phyloP scores from a whole-genome alignment of 2,113 vertebrate species.

The Actenoides lindsayi region DNA sequence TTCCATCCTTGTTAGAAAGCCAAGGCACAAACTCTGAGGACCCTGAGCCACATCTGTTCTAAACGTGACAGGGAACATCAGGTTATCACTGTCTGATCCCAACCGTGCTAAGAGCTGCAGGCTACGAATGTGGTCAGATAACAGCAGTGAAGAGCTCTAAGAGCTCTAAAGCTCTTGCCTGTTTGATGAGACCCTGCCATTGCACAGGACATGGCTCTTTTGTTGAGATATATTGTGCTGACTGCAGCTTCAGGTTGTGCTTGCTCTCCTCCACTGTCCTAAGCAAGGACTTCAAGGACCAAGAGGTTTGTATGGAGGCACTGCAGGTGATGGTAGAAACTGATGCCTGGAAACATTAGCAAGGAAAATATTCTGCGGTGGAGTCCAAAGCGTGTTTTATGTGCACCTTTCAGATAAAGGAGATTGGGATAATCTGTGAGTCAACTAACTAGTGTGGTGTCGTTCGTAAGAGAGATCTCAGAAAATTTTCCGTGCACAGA shows the following conservation, averaged over 20 bases:
- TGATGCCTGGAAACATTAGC: not conserved
- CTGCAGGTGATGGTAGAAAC: not conserved
- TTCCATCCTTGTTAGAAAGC: not conserved
- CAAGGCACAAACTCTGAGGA: not conserved
- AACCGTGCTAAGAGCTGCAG: not conserved
- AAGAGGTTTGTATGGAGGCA: not conserved
- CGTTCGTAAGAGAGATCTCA: not conserved
- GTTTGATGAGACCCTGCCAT: not conserved
- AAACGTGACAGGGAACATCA: not conserved
- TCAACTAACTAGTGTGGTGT: not conserved
- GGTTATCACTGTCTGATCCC: not conserved
- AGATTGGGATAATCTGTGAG: not conserved
- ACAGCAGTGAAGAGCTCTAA: not conserved
- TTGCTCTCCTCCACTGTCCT: not conserved
- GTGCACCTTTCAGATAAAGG: conserved; percentile 15
- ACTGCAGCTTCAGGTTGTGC: not conserved
- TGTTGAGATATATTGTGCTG: not conserved
- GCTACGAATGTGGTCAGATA: not conserved
- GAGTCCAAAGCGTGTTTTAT: not conserved
- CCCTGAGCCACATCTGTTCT: not conserved
- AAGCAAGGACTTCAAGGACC: not conserved
- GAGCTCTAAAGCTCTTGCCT: not conserved
- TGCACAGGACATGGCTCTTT: not conserved
- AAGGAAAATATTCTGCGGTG: not conserved
- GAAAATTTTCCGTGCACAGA: conserved; percentile 28